Percentiles rank a stretch among this genome's conserved stretches.
These are phyloP conservation scores for Sebastes steindachneri DNA, from an alignment of 2,797 vertebrate genomes.

Conservation along the genomic window DNA sequence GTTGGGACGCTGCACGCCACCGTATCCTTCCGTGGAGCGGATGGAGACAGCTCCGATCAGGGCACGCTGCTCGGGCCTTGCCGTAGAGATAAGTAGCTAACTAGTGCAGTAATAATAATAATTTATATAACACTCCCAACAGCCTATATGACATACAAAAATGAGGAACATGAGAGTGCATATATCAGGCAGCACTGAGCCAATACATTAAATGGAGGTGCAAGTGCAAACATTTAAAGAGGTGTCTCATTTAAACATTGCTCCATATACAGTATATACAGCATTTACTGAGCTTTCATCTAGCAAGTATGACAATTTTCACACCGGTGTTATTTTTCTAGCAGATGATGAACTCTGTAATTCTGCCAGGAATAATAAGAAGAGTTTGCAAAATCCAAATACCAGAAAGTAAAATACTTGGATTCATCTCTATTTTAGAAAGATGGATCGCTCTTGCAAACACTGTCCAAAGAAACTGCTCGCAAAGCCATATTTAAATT, in stretches of 20 bases:
- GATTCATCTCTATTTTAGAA: neutral
- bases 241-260: neutral
- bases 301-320: neutral
- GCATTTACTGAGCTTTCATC: neutral
- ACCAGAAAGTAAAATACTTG: neutral
- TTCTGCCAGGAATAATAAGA: neutral
- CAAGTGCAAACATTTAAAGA: neutral
- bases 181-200: too few relatives aligned
- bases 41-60: too few relatives aligned
- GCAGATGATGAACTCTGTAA: too few relatives aligned
- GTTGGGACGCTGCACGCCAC: too few relatives aligned
- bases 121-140: too few relatives aligned
- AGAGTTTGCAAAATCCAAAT: neutral
- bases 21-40: too few relatives aligned
- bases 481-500: neutral
- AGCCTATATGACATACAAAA: too few relatives aligned
- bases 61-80: too few relatives aligned
- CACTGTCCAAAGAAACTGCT: neutral
- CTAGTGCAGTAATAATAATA: too few relatives aligned
- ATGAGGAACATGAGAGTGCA: too few relatives aligned
- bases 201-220: too few relatives aligned
- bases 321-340: neutral
- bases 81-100: too few relatives aligned
- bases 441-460: neutral
- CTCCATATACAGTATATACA: neutral